These are phyloP conservation scores for Syritta pipiens DNA, from an alignment of 2,888 invertebrate species.

Conservation along the genomic window DNA sequence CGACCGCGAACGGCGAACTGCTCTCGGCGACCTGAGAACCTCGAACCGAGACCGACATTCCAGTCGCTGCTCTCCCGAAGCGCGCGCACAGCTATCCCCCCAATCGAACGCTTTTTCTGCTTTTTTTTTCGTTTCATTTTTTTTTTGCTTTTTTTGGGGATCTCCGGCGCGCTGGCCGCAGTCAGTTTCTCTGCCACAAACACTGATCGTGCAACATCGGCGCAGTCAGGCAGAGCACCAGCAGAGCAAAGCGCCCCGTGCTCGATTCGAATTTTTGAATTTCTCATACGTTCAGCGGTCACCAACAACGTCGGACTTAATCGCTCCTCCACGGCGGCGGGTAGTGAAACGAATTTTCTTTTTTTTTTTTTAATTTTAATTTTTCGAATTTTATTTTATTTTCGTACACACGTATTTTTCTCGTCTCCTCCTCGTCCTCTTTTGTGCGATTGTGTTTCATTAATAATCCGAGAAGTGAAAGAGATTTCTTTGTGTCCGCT, in stretches of 20 bases:
- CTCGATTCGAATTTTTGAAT: conserved; percentile 45
- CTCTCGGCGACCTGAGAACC: too few relatives aligned
- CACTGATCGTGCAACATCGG: conserved; percentile 49
- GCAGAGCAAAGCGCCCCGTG: conserved; percentile 28
- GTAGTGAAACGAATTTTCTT: conserved; percentile 37
- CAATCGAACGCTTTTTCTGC: background rate
- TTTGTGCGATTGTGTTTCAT: conserved; percentile 9
- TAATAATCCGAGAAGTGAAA: conserved; percentile 35
- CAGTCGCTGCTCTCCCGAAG: conserved; percentile 6
- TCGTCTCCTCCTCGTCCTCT: too few relatives aligned
- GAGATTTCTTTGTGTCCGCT: conserved; percentile 53
- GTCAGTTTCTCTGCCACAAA: conserved; percentile 33
- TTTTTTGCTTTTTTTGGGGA: conserved; percentile 15
- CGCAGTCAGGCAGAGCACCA: background rate
- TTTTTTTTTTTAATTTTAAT: conserved; percentile 20
- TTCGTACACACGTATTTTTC: too few relatives aligned
- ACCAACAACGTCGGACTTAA: conserved; percentile 69
- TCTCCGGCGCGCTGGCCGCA: conserved; percentile 11
- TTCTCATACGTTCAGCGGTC: conserved; percentile 68
- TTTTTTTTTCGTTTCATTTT: conserved; percentile 1
- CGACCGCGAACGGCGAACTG: too few relatives aligned
- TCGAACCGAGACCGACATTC: conserved; percentile 3
- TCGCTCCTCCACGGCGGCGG: conserved; percentile 29
- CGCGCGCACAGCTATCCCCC: background rate
- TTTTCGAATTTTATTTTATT: background rate